phyloP scores from a whole-genome alignment of 2,113 vertebrate species.

The Pseudopodoces humilis region DNA sequence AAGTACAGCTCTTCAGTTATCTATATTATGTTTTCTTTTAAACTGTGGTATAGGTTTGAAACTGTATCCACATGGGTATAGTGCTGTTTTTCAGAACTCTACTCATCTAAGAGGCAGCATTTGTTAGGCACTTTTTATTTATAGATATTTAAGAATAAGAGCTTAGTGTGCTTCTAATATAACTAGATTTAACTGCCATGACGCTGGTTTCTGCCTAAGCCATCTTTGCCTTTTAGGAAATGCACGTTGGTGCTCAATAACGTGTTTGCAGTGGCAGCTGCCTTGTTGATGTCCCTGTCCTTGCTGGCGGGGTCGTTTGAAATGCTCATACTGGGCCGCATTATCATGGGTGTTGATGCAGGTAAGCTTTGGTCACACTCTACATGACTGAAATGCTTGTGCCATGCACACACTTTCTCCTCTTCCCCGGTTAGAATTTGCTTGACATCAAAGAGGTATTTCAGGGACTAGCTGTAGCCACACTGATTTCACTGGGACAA shows the following conservation, averaged over 20 bases:
- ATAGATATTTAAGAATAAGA: not conserved
- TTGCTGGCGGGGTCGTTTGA: conserved; percentile 81
- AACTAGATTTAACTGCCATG: not conserved
- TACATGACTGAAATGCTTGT: rapidly evolving
- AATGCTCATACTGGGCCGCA: conserved; percentile 90
- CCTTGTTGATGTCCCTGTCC: conserved; percentile 83
- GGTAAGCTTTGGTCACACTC: conserved; percentile 72
- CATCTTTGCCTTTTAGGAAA: conserved; percentile 77
- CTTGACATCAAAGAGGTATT: not conserved
- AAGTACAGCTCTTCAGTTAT: not conserved
- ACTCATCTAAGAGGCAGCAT: not conserved
- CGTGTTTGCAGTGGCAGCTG: conserved; percentile 81
- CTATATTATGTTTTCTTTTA: not conserved
- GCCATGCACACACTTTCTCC: not conserved
- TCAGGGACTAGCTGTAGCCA: too few species aligned
- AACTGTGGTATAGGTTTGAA: not conserved
- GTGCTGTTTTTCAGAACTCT: not conserved
- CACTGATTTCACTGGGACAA: not conserved
- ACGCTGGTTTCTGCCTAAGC: not conserved
- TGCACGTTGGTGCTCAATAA: conserved; percentile 87
- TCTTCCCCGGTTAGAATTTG: not conserved
- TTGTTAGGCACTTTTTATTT: not conserved
- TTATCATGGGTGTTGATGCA: conserved; percentile 89
- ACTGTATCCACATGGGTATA: not conserved
- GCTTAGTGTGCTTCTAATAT: not conserved